Conservation (phyloP, 2,888 invertebrate genomes). For the Caenorhabditis sp. region DNA sequence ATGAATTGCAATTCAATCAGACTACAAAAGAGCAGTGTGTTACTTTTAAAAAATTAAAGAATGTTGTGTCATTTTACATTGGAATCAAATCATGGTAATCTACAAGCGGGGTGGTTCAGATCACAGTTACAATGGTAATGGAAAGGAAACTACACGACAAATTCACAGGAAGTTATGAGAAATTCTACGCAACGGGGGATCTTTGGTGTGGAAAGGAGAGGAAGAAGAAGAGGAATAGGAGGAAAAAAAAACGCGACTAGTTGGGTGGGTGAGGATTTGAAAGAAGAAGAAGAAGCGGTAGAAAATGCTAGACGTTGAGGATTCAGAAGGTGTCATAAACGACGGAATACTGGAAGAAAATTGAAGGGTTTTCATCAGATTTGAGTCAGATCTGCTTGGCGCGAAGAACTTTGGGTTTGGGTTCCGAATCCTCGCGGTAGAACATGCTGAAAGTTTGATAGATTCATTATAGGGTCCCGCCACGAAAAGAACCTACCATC, state of each 20-base stretch:
- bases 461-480: too few species aligned
- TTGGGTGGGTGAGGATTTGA: neutral
- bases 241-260: neutral
- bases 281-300: neutral
- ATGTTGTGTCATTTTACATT: too few species aligned
- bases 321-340: conserved; percentile 36
- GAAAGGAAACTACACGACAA: conserved; percentile 18
- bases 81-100: neutral
- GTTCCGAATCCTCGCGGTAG: conserved; percentile 54
- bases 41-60: neutral
- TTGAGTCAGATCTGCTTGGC: conserved; percentile 28
- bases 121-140: conserved; percentile 12
- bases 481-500: conserved; percentile 56
- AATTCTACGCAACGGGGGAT: too few species aligned
- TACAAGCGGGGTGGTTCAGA: neutral
- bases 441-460: conserved; percentile 61
- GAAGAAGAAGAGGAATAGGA: too few species aligned
- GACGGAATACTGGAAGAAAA: neutral
- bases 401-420: conserved; percentile 25
- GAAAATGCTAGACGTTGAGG: conserved; percentile 16
- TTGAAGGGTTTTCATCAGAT: neutral
- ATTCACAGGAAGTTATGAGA: conserved; percentile 13
- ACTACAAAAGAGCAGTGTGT: neutral
- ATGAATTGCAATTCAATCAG: neutral
- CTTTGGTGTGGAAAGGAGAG: neutral